Conservation (phyloP, 2,797 vertebrate genomes). For the Clarias fuscus region DNA sequence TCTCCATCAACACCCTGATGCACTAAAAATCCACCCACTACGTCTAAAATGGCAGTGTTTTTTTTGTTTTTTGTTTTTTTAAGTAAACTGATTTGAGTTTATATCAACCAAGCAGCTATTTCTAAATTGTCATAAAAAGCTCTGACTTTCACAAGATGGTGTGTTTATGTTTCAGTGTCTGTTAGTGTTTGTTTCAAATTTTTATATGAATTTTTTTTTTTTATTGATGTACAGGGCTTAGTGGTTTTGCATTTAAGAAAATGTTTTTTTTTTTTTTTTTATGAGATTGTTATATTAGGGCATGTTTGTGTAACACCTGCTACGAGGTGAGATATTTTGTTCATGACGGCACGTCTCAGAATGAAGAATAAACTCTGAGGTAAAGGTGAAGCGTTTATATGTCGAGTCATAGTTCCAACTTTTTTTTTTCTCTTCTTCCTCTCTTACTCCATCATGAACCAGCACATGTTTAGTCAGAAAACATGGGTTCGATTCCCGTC, state of each 20-base stretch:
- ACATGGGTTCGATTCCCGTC: too few species aligned
- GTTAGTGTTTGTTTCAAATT: slow-evolving; percentile 5
- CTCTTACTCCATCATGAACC: neutral
- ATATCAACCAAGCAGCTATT: slow-evolving; percentile 5
- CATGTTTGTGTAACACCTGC: neutral
- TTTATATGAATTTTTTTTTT: slow-evolving; percentile 9
- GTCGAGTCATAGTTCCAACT: neutral
- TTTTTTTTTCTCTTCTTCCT: neutral
- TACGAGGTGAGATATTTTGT: neutral
- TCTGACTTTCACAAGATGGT: neutral
- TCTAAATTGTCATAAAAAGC: neutral
- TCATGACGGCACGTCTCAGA: neutral
- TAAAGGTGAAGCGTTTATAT: neutral
- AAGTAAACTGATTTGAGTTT: too few species aligned
- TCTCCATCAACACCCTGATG: neutral
- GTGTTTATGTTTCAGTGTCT: neutral
- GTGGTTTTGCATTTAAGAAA: neutral
- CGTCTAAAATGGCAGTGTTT: neutral
- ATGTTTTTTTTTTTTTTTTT: neutral
- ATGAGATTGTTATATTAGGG: neutral
- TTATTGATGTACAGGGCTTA: neutral
- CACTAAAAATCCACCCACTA: slow-evolving; percentile 4
- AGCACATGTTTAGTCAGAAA: neutral
- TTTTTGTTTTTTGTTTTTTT: neutral
- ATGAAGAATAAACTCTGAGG: slow-evolving; percentile 11